Conservation (phyloP, 2,797 vertebrate species). For the Champsocephalus gunnari region DNA sequence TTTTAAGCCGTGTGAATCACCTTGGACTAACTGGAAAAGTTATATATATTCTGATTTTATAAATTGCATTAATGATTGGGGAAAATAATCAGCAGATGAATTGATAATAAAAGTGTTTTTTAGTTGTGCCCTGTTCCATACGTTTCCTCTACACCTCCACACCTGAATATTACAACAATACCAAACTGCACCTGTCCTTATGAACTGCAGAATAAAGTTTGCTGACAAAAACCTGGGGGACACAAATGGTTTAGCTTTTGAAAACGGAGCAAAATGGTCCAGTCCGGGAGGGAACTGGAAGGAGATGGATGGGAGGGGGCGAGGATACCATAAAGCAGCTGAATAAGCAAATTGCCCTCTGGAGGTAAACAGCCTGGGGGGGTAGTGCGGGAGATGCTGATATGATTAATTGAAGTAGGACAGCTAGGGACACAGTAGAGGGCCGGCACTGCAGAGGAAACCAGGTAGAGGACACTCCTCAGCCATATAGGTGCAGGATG, state of each 20-base stretch:
- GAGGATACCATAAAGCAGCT: slow-evolving; percentile 61
- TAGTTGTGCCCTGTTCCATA: no score
- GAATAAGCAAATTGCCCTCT: slow-evolving; percentile 81
- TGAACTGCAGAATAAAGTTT: slow-evolving; percentile 36
- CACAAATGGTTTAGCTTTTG: slow-evolving; percentile 9
- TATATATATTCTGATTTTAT: no score
- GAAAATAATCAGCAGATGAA: no score
- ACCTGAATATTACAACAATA: slow-evolving; percentile 26
- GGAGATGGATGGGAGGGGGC: slow-evolving; percentile 56
- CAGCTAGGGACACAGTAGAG: slow-evolving; percentile 75
- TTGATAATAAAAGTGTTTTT: no score
- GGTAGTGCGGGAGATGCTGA: slow-evolving; percentile 66
- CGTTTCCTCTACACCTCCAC: slow-evolving; percentile 20
- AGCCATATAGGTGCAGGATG: slow-evolving; percentile 57
- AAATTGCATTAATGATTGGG: no score
- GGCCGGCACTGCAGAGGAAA: slow-evolving; percentile 70
- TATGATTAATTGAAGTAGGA: slow-evolving; percentile 86
- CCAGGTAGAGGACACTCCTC: slow-evolving; percentile 76
- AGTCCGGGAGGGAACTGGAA: slow-evolving; percentile 18
- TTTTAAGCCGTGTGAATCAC: no score
- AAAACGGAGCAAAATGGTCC: slow-evolving; percentile 9
- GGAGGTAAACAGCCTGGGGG: slow-evolving; percentile 75
- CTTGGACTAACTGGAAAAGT: no score
- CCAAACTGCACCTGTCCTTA: slow-evolving; percentile 21
- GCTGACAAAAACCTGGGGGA: slow-evolving; percentile 8